These are phyloP conservation scores for Anguilla megastoma DNA, from an alignment of 2,797 vertebrate genomes.

Conservation along the genomic window DNA sequence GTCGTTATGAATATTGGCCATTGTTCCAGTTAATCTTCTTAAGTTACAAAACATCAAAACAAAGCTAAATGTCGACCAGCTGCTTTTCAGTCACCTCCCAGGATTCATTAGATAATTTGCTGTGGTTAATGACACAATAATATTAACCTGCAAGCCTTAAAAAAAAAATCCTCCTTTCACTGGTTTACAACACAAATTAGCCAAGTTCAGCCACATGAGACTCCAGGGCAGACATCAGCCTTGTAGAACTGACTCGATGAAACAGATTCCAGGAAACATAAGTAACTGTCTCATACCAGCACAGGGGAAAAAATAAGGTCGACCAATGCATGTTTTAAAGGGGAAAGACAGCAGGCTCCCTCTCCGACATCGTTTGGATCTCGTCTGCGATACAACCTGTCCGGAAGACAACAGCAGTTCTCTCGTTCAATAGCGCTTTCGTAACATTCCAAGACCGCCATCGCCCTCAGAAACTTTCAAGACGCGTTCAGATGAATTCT, in stretches of 20 bases:
- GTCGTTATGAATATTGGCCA: background rate
- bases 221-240: background rate
- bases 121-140: background rate
- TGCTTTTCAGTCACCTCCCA: background rate
- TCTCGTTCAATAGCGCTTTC: background rate
- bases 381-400: background rate
- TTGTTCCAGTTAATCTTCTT: background rate
- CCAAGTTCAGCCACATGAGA: no score
- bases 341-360: background rate
- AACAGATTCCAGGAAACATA: background rate
- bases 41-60: background rate
- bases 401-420: background rate
- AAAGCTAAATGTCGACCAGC: background rate
- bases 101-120: background rate
- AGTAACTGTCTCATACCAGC: background rate
- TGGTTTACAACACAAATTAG: background rate
- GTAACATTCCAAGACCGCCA: background rate
- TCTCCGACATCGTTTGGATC: background rate
- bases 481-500: background rate
- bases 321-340: background rate
- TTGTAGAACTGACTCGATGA: background rate
- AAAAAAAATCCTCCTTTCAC: background rate
- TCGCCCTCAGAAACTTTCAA: background rate
- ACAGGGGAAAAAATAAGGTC: background rate
- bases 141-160: background rate